Evolutionary conservation across 1,140 invertebrate species (phyloP), one percentile per base, ranked within the genome.

Genomic region (Drosophila rufa): DNA sequence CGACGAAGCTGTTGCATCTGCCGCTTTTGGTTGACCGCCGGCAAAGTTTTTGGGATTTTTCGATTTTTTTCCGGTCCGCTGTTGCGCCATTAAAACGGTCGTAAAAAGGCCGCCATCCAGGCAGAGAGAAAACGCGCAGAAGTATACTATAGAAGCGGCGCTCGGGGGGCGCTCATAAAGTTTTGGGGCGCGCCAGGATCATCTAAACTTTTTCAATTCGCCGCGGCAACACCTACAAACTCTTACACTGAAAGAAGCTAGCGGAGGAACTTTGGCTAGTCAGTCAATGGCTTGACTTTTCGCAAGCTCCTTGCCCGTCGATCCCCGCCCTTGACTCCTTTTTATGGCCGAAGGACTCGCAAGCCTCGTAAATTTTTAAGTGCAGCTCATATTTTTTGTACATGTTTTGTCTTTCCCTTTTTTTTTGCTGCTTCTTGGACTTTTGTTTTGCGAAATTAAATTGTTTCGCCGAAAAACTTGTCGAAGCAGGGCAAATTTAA

Each of bases 191-290:
- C 19, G 27, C 66, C 45, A 45, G 51, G 38, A 33, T 50, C 68
- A 74, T 73, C 84, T 84, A 89, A 90, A 89, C 81, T 89, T 89
- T 84, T 89, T 89, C 84, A 89, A 89, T 90, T 89, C 84, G 80
- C 65, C 75, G 60, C 77, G 69, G 84, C 71, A 83, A 83, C 83
- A 87, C 80, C 80, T 87, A 83, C 70, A 80, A 64, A 64, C 59
- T 55, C 73, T 27, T 48, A 60, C 45, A 48, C 62, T 33, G 48
- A 56, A 30, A 66, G 48, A 56, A 51, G 48, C 45, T 40, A 19
- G 36, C 14, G 30, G 59, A 67, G 61, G 30, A 73, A 89, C 81
- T 73, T 85, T 70, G 36, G 77, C 67, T 53, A 82, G 82, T 81
- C 82, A 86, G 83, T 78, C 76, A 77, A 77, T 77, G 56, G 56